Evolutionary conservation across 2,888 invertebrate genomes (phyloP).

Genomic region (Endotricha flammealis): DNA sequence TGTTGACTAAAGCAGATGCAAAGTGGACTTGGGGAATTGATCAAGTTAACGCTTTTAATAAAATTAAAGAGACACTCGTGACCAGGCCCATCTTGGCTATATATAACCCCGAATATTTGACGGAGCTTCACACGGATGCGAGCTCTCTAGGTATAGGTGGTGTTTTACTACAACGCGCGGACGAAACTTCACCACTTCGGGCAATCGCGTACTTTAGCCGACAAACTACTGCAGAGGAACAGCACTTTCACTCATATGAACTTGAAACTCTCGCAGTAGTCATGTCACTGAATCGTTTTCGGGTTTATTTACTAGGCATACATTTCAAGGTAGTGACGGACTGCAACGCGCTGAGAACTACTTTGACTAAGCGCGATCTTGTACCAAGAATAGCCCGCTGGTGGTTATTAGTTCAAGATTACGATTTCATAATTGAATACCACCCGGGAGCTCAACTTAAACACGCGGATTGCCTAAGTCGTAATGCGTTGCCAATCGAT

Average conservation of each 20-base stretch:
- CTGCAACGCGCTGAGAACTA: conserved; percentile 18
- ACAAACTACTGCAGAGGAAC: too few relatives aligned
- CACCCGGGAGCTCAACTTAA: too few relatives aligned
- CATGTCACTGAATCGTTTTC: conserved; percentile 12
- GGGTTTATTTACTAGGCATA: conserved; percentile 14
- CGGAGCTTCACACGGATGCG: conserved; percentile 11
- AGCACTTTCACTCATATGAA: too few relatives aligned
- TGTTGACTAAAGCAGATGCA: not conserved
- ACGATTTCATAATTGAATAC: too few relatives aligned
- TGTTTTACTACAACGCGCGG: conserved; percentile 6
- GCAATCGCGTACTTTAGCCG: too few relatives aligned
- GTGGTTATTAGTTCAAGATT: too few relatives aligned
- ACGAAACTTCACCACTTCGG: too few relatives aligned
- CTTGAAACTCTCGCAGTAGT: too few relatives aligned
- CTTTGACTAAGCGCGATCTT: conserved; percentile 17
- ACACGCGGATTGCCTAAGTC: too few relatives aligned
- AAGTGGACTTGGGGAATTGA: not conserved
- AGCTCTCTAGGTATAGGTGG: conserved; percentile 8
- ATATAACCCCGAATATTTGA: conserved; percentile 2
- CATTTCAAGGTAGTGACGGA: conserved; percentile 18
- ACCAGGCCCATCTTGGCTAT: conserved; percentile 4
- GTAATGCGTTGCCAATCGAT: too few relatives aligned
- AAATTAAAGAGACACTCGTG: not conserved
- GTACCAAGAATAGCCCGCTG: conserved; percentile 19
- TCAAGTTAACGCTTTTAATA: not conserved